These are phyloP conservation scores for Prunella himalayana DNA, from an alignment of 2,113 vertebrate genomes.

Conservation along the genomic window DNA sequence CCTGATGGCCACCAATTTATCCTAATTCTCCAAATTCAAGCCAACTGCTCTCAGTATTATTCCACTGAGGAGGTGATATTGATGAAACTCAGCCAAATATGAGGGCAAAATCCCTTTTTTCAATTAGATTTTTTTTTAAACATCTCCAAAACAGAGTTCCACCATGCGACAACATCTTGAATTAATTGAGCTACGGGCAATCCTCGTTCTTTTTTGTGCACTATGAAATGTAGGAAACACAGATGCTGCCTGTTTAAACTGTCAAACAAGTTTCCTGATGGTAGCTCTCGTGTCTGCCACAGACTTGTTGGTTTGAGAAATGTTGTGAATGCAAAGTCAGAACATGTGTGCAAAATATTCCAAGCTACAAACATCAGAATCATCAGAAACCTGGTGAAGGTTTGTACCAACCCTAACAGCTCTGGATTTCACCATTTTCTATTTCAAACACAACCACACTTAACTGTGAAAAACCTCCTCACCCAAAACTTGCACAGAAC, in stretches of 20 bases:
- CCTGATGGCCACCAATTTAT: not conserved
- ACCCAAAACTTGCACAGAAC: not conserved
- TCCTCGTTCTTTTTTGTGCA: not conserved
- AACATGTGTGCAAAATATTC: slow-evolving; percentile 52
- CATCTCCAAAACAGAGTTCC: slow-evolving; percentile 17
- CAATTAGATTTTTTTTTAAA: not conserved
- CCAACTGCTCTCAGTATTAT: not conserved
- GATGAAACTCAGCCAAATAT: slow-evolving; percentile 10
- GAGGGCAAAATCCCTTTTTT: slow-evolving; percentile 22
- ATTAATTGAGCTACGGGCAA: slow-evolving; percentile 18
- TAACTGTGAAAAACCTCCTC: not conserved
- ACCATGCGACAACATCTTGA: slow-evolving; percentile 43
- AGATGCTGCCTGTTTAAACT: slow-evolving; percentile 63
- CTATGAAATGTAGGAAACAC: slow-evolving; percentile 41
- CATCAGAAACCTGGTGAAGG: not conserved
- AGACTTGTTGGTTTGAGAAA: slow-evolving; percentile 54
- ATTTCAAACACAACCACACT: not conserved
- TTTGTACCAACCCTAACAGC: not conserved
- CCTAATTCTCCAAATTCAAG: not conserved
- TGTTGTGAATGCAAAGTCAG: slow-evolving; percentile 30
- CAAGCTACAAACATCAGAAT: not conserved
- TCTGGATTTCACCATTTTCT: not conserved
- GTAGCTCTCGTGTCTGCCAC: slow-evolving; percentile 49
- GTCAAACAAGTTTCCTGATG: slow-evolving; percentile 66
- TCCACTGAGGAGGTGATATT: not conserved